Percentiles rank a stretch among this genome's conserved stretches.
Conservation (phyloP, 2,113 vertebrate genomes). For the Trichechus manatus region DNA sequence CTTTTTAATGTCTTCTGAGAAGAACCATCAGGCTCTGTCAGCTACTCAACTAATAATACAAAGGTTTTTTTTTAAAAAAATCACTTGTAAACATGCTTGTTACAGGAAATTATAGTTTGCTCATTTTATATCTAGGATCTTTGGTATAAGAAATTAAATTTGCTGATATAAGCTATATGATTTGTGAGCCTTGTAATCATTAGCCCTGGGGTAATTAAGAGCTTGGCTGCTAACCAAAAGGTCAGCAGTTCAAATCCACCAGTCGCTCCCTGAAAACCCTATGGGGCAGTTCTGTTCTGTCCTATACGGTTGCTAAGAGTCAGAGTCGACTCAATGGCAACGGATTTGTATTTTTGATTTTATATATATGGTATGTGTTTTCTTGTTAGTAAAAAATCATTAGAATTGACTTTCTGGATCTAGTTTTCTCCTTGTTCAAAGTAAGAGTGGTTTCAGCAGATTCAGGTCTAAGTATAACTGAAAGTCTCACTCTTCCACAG, state of each 20-base stretch:
- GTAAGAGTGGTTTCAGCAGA: slow-evolving; percentile 42
- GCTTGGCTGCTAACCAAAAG: too few species aligned
- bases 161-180: not conserved
- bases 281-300: too few species aligned
- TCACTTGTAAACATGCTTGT: slow-evolving; percentile 12
- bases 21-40: not conserved
- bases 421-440: slow-evolving; percentile 30
- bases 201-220: not conserved
- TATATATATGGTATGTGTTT: not conserved
- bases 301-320: not conserved
- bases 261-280: too few species aligned
- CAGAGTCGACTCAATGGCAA: not conserved
- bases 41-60: slow-evolving; percentile 37
- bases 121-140: slow-evolving; percentile 28
- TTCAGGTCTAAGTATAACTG: slow-evolving; percentile 19
- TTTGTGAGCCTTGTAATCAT: not conserved
- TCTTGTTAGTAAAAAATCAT: slow-evolving; percentile 14
- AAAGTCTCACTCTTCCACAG: not conserved
- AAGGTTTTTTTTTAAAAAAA: not conserved
- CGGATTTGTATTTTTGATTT: too few species aligned
- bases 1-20: slow-evolving; percentile 54
- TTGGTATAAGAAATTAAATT: not conserved
- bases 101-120: not conserved
- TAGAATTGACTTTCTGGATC: not conserved
- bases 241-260: too few species aligned